Conservation (phyloP, 2,797 vertebrate genomes). For the Psittacula echo region DNA sequence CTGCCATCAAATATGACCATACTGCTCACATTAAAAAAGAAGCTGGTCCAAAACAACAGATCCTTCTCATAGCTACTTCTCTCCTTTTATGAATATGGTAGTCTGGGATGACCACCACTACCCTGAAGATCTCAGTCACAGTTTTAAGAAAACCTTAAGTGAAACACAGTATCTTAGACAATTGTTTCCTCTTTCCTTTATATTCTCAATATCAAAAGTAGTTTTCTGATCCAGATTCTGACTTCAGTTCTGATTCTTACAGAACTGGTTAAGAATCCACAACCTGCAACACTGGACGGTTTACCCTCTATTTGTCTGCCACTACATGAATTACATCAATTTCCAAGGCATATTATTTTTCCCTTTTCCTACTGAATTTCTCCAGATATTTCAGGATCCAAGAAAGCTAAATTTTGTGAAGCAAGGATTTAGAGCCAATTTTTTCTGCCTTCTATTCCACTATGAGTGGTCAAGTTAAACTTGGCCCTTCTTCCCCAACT, state of each 20-base stretch:
- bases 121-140: background rate
- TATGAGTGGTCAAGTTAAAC: background rate
- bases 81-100: background rate
- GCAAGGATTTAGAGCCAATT: background rate
- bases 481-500: background rate
- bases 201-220: background rate
- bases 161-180: background rate
- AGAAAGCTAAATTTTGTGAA: background rate
- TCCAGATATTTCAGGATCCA: background rate
- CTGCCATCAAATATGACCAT: background rate
- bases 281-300: background rate
- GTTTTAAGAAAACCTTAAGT: background rate
- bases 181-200: background rate
- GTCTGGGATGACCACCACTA: background rate
- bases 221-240: background rate
- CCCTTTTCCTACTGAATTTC: background rate
- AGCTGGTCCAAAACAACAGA: background rate
- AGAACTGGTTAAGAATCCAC: background rate
- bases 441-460: background rate
- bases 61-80: background rate
- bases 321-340: background rate
- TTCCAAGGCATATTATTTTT: background rate
- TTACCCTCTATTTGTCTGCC: background rate
- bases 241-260: background rate
- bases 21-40: background rate